Base-by-base conservation (phyloP, 2,888 invertebrate genomes). In the Lagria hirta region DNA sequence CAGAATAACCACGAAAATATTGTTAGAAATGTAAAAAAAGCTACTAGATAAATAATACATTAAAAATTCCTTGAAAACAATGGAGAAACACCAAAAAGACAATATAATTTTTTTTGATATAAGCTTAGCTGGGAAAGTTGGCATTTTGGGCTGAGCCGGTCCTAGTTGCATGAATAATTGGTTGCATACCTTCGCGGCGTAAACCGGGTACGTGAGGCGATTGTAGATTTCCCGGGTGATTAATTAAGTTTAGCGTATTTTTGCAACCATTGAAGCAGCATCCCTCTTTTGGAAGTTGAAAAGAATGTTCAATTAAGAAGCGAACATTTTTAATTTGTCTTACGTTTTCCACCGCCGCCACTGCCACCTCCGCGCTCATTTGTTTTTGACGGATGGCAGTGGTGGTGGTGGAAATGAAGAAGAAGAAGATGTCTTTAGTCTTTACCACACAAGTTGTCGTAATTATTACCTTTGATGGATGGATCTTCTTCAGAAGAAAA, bases 311-410 rank as follows among this genome's bases (percentile, higher is more conserved):
- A 60, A 60, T 62, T 60, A 61, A 56, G 55, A 61, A 58, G n/a
- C n/a, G n/a, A n/a, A n/a, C n/a, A 60, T 62, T 62, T 61, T 62
- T 61, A 61, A 61, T 61, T 61, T 62, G 59, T 60, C 60, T 59
- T 57, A 7, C 29, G 11, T 17, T 43, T 43, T 48, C 49, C 48
- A 49, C 44, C 49, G 46, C 36, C n/a, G n/a, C n/a, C n/a, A n/a
- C n/a, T n/a, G n/a, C n/a, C n/a, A n/a, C n/a, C n/a, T n/a, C n/a
- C n/a, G n/a, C n/a, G n/a, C n/a, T 21, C 4, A 21, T 21, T 21
- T 21, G 21, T n/a, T n/a, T 3, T 18, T 21, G 21, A 10, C n/a
- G n/a, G 10, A 21, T 4, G 18, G 18, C 18, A 18, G 6, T 6
- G 18, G 6, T 18, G 21, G 10, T 3, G n/a, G 24, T 32, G 33